Evolutionary conservation across 1,140 invertebrate genomes (phyloP).

Genomic region (Panagrolaimus sp.): DNA sequence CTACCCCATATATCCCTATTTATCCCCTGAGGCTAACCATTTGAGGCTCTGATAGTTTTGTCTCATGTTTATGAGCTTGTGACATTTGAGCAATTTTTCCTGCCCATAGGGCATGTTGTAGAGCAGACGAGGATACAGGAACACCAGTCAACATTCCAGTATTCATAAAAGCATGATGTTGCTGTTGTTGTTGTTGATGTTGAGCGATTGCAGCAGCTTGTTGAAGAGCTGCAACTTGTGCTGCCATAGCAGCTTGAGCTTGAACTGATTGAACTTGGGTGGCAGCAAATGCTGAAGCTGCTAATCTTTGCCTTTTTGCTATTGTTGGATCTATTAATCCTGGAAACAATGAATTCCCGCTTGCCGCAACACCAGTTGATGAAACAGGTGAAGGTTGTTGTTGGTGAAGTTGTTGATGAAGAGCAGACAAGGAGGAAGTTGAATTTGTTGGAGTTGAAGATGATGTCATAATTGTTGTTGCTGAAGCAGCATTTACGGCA

Average conservation of each 20-base stretch:
- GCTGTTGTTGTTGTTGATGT: constrained; percentile 64
- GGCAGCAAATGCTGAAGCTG: constrained; percentile 9
- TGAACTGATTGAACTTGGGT: constrained; percentile 12
- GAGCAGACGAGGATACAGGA: background rate
- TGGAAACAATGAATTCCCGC: constrained; percentile 9
- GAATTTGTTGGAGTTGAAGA: constrained; percentile 11
- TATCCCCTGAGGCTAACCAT: background rate
- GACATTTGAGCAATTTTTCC: constrained; percentile 11
- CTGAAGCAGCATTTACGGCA: constrained; percentile 19
- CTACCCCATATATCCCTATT: too few species aligned
- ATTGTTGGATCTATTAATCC: background rate
- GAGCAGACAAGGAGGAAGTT: background rate
- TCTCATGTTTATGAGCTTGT: background rate
- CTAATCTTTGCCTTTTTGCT: constrained; percentile 15
- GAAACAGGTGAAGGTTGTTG: constrained; percentile 9
- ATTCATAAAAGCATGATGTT: constrained; percentile 9
- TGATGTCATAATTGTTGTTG: background rate
- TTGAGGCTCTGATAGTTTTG: constrained; percentile 12
- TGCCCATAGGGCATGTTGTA: constrained; percentile 3
- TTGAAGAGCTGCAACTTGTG: constrained; percentile 62
- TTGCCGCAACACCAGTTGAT: constrained; percentile 9
- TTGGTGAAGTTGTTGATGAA: constrained; percentile 15
- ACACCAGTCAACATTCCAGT: background rate
- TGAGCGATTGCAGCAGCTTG: constrained; percentile 68
- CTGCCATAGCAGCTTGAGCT: background rate